Evolutionary conservation across 2,888 invertebrate species (phyloP), one percentile per base, ranked within the genome.

Genomic region (Venustoraphidia nigricollis): DNA sequence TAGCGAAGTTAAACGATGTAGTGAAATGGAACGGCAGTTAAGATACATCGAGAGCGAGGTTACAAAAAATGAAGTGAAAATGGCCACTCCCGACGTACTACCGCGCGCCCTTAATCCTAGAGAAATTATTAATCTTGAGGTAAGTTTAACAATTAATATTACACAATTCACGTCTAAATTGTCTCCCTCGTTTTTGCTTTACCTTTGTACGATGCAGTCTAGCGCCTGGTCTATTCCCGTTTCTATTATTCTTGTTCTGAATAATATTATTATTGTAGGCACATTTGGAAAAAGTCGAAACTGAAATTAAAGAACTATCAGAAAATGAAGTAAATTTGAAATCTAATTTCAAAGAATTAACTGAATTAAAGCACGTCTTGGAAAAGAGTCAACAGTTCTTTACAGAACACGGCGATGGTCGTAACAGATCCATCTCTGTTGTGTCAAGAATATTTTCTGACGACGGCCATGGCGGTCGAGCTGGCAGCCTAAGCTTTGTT

Each of bases 231-330:
- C n/a, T n/a, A n/a, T n/a, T n/a, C n/a, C n/a, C n/a, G n/a, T n/a
- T n/a, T n/a, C n/a, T n/a, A n/a, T n/a, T n/a, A n/a, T n/a, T n/a
- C n/a, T n/a, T n/a, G n/a, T n/a, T n/a, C n/a, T n/a, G n/a, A n/a
- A n/a, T 17, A 17, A 27, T 27, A 27, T 10, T 42, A 8, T 27
- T 27, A 34, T 5, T 14, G 11, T 17, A 89, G 79, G 87, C 89
- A 1, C 90, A 92, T 57, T 77, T 96, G 63, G 96, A 97, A 67
- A 93, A 94, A 69, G 86, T 93, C 27, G 96, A 97, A 66, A 87
- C 88, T 56, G 96, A 97, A 67, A 83, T 97, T 55, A 75, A 89
- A 47, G 95, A 96, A 68, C 75, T 97, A 53, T 90, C 92, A 50
- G 85, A 87, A 60, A 96, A 94, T 65, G 90, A 91, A 9, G 86